phyloP scores from a whole-genome alignment of 2,888 invertebrate species.

The Acleris literana region DNA sequence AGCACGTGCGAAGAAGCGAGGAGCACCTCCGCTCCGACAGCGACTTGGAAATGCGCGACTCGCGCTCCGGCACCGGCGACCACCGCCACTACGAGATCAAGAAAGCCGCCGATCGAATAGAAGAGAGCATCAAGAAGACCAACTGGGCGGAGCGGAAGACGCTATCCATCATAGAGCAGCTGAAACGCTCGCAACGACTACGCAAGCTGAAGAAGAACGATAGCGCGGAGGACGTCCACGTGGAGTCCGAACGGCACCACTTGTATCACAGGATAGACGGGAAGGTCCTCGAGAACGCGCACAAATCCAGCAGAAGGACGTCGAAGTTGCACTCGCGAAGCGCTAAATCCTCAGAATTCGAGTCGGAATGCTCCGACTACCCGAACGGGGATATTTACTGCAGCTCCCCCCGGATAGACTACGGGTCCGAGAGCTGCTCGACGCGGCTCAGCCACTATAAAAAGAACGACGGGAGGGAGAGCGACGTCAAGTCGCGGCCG shows the following conservation, averaged over 20 bases:
- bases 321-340: constrained; percentile 83
- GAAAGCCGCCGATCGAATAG: constrained; percentile 71
- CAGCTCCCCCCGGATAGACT: constrained; percentile 77
- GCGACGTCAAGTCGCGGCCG: constrained; percentile 84
- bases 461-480: constrained; percentile 66
- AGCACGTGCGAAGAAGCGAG: constrained; percentile 61
- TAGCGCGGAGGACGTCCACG: constrained; percentile 75
- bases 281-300: constrained; percentile 79
- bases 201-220: constrained; percentile 72
- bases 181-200: constrained; percentile 73
- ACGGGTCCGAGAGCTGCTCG: constrained; percentile 83
- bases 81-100: constrained; percentile 65
- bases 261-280: constrained; percentile 78
- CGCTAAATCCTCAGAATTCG: constrained; percentile 89
- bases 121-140: constrained; percentile 78
- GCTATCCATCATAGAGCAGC: constrained; percentile 75
- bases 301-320: constrained; percentile 77
- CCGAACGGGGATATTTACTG: constrained; percentile 73
- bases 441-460: constrained; percentile 68
- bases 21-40: constrained; percentile 74
- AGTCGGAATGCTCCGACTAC: constrained; percentile 87
- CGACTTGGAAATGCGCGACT: constrained; percentile 64
- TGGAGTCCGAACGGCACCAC: constrained; percentile 76
- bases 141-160: constrained; percentile 80
- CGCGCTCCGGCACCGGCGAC: constrained; percentile 53